phyloP scores from a whole-genome alignment of 2,888 invertebrate genomes.

The Harpagoxenus sublaevis region DNA sequence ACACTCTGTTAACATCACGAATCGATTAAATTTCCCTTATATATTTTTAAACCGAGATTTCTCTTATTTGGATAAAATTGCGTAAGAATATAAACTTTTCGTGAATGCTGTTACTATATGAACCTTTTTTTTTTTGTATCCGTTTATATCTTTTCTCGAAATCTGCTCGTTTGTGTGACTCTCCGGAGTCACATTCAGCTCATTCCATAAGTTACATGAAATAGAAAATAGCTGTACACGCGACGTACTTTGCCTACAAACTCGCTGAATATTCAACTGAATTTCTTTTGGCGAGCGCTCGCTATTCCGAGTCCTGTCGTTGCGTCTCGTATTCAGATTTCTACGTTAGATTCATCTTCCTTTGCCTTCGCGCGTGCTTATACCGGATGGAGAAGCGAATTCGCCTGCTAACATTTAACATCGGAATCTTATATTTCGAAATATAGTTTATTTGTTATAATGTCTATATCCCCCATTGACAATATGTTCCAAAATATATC shows the following conservation, averaged over 20 bases:
- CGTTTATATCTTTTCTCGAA: slow-evolving; percentile 41
- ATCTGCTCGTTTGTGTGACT: slow-evolving; percentile 28
- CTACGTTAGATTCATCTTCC: background rate
- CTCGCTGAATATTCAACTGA: slow-evolving; percentile 57
- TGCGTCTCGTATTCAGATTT: slow-evolving; percentile 17
- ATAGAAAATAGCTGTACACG: slow-evolving; percentile 63
- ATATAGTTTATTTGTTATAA: slow-evolving; percentile 84
- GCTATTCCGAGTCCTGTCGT: slow-evolving; percentile 59
- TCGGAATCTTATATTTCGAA: slow-evolving; percentile 82
- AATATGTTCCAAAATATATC: slow-evolving; percentile 86
- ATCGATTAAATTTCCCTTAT: slow-evolving; percentile 14
- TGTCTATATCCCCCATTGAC: slow-evolving; percentile 85
- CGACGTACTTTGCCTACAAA: slow-evolving; percentile 57
- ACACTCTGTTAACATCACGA: background rate
- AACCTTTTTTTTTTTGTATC: background rate
- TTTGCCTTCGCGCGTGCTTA: background rate
- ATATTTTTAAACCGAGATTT: slow-evolving; percentile 3
- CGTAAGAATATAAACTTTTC: background rate
- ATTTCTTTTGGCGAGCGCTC: slow-evolving; percentile 51
- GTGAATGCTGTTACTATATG: background rate
- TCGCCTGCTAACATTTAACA: slow-evolving; percentile 56
- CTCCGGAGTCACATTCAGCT: slow-evolving; percentile 38
- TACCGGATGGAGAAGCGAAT: slow-evolving; percentile 60
- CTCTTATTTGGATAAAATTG: background rate
- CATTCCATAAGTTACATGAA: slow-evolving; percentile 51